Evolutionary conservation across 2,888 invertebrate genomes (phyloP).

Genomic region (Drosophila trichaetosa): DNA sequence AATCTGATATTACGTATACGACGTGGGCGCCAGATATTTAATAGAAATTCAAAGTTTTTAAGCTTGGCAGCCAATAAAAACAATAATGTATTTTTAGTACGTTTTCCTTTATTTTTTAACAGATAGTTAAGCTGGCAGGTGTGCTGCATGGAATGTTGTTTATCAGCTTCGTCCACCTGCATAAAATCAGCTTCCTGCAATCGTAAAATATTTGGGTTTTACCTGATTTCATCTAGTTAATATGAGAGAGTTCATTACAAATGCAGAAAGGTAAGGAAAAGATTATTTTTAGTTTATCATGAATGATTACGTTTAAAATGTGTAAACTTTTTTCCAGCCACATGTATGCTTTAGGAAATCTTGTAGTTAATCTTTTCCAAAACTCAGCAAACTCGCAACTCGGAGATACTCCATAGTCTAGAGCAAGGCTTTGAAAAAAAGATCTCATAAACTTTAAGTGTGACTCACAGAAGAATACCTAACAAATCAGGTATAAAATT

Average conservation of each 20-base stretch:
- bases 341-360: background rate
- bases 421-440: background rate
- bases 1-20: slow-evolving; percentile 80
- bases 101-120: slow-evolving; percentile 21
- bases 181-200: slow-evolving; percentile 45
- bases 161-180: slow-evolving; percentile 35
- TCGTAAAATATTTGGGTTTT: slow-evolving; percentile 37
- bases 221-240: slow-evolving; percentile 24
- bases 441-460: background rate
- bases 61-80: slow-evolving; percentile 70
- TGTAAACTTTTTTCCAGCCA: background rate
- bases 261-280: background rate
- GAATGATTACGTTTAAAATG: slow-evolving; percentile 9
- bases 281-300: slow-evolving; percentile 10
- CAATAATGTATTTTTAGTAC: slow-evolving; percentile 50
- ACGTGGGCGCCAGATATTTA: slow-evolving; percentile 74
- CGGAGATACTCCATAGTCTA: background rate
- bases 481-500: background rate
- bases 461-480: background rate
- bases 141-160: slow-evolving; percentile 23
- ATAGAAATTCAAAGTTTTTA: slow-evolving; percentile 74
- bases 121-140: slow-evolving; percentile 67
- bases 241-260: slow-evolving; percentile 53
- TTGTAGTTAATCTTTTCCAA: background rate
- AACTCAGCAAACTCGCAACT: background rate